Conservation (phyloP, 2,797 vertebrate species). For the Nannoperca obscura region DNA sequence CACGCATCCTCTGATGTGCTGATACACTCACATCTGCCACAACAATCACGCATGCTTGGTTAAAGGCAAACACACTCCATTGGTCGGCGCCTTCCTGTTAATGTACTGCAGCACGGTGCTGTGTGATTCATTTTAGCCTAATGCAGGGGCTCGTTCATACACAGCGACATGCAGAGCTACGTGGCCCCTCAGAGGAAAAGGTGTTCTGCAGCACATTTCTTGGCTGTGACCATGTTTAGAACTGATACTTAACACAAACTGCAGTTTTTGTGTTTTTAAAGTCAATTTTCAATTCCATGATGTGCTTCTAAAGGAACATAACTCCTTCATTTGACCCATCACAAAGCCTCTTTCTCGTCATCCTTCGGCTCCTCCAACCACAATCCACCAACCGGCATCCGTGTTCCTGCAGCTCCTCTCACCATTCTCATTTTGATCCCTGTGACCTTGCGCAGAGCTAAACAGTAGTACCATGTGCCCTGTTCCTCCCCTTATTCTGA, state of each 20-base stretch:
- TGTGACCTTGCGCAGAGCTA: conserved; percentile 63
- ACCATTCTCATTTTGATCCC: conserved; percentile 24
- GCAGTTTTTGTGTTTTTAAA: conserved; percentile 11
- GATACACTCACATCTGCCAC: conserved; percentile 73
- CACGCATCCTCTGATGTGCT: conserved; percentile 63
- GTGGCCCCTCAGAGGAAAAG: conserved; percentile 13
- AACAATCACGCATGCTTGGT: conserved; percentile 68
- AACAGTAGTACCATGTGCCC: conserved; percentile 39
- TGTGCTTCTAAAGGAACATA: conserved; percentile 24
- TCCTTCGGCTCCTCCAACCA: conserved; percentile 17
- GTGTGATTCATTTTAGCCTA: conserved; percentile 73
- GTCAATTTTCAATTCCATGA: neutral
- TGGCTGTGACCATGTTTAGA: conserved; percentile 12
- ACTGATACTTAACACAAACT: conserved; percentile 7
- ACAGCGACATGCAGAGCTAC: conserved; percentile 35
- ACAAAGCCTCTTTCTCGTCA: neutral
- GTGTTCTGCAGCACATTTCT: conserved; percentile 19
- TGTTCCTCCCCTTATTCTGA: conserved; percentile 65
- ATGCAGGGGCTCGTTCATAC: conserved; percentile 66
- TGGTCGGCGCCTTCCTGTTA: conserved; percentile 64
- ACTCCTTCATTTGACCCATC: conserved; percentile 19
- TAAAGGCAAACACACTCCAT: conserved; percentile 64
- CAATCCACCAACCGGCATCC: conserved; percentile 1
- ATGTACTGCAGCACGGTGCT: conserved; percentile 73
- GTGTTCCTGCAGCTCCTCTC: conserved; percentile 22